Conservation (phyloP, 2,888 invertebrate genomes). For the Oscheius sp. region DNA sequence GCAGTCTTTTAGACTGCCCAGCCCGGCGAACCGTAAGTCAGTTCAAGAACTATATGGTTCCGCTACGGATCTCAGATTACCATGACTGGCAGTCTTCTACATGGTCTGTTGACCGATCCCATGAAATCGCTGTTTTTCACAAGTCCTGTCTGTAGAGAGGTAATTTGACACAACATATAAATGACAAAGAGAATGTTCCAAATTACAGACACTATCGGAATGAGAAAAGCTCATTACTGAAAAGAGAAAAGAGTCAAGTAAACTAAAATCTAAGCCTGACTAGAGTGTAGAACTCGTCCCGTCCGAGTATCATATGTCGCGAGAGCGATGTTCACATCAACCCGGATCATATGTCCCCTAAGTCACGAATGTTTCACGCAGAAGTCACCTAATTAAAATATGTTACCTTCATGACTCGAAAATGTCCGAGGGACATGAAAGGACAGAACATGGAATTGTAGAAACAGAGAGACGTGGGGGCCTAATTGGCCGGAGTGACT, state of each 20-base stretch:
- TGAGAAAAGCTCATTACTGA: too few relatives aligned
- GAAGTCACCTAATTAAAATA: background rate
- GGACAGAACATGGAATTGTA: background rate
- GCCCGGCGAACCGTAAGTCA: too few relatives aligned
- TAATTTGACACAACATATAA: too few relatives aligned
- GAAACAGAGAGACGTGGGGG: background rate
- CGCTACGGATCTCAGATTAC: too few relatives aligned
- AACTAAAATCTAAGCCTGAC: background rate
- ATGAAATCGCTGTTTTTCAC: too few relatives aligned
- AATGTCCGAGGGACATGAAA: conserved; percentile 18
- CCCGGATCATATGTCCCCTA: conserved; percentile 11
- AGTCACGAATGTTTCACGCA: background rate
- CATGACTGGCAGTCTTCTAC: too few relatives aligned
- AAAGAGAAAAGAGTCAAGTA: background rate
- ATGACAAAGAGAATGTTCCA: too few relatives aligned
- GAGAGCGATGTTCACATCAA: conserved; percentile 30
- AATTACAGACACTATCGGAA: too few relatives aligned
- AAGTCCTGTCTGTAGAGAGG: too few relatives aligned
- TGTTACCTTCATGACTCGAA: conserved; percentile 33
- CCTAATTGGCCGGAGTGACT: conserved; percentile 11
- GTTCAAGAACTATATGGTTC: too few relatives aligned
- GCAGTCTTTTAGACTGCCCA: too few relatives aligned
- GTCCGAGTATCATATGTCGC: conserved; percentile 28
- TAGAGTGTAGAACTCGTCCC: background rate
- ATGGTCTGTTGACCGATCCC: too few relatives aligned